A percentile compares a stretch with the other conserved stretches of the same genome.
These are phyloP conservation scores for Loris lydekkerianus DNA, from an alignment of 2,797 vertebrate genomes.

Conservation along the genomic window DNA sequence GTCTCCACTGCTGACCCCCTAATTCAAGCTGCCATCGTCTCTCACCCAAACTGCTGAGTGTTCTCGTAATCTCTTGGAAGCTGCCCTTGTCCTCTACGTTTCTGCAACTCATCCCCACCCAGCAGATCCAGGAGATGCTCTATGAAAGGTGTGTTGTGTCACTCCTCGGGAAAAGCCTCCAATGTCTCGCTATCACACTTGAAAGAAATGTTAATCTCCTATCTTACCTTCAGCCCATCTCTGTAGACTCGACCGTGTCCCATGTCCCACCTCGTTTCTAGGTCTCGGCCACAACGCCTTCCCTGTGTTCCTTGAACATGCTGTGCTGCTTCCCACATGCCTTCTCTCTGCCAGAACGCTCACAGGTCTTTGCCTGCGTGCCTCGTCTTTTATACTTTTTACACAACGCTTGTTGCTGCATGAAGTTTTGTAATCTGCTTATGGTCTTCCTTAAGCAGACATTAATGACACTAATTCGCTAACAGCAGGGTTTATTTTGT, in stretches of 20 bases:
- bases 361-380: neutral
- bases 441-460: neutral
- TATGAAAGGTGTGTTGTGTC: fast-evolving
- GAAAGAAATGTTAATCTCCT: no score
- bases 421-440: neutral
- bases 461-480: neutral
- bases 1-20: fast-evolving
- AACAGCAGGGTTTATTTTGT: neutral
- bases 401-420: neutral
- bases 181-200: fast-evolving
- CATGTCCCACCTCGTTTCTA: fast-evolving
- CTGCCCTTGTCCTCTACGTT: no score
- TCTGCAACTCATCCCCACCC: fast-evolving
- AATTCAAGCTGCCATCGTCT: neutral
- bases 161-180: neutral
- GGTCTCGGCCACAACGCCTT: no score
- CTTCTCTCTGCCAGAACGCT: neutral
- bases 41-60: fast-evolving
- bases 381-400: neutral
- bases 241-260: neutral
- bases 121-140: neutral
- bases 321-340: fast-evolving
- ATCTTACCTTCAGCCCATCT: neutral
- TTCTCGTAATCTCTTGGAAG: neutral
- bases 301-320: neutral